Evolutionary conservation across 2,888 invertebrate species (phyloP), one percentile per base, ranked within the genome.

Genomic region (Anodontia alba): DNA sequence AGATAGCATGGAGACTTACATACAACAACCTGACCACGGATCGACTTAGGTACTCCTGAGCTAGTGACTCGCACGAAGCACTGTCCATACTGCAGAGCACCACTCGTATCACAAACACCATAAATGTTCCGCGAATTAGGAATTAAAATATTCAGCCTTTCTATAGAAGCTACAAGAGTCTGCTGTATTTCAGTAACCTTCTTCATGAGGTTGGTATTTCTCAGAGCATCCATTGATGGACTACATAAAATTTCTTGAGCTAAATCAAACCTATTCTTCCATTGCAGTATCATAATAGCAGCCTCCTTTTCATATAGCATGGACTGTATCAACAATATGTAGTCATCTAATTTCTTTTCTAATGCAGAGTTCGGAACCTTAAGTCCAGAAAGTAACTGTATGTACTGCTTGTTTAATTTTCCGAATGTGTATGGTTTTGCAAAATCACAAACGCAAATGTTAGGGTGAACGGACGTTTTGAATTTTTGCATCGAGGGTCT

Each of bases 1-100:
- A 94, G 93, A 78, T 94, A 93, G 77, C 95, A 95, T 7, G 95
- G 95, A 81, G 94, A 94, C 87, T 95, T 95, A 20, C 93, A 92
- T 29, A 95, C 93, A 38, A 95, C 86, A 7, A 95, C 92, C 17
- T 87, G 88, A 17, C 94, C 90, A 7, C 49, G 46, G 8, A 90
- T 51, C 7, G 81, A 72, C 31, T 57, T 70, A n/a, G 84, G 81
- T n/a, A 80, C 79, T 1, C 75, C 75, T 5, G 80, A 69, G n/a
- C 66, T 43, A 15, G 90, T 88, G 26, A 89, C 80, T 46, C 87
- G 86, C 0, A 92, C 75, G 68, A 88, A 92, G n/a, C 91, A 88
- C 80, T 94, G 91, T 15, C 94, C 94, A 68, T 91, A 90, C 73
- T 92, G 88, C 20, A 94, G 88, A 8, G 83, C 77, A 2, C 92